phyloP scores from a whole-genome alignment of 2,888 invertebrate genomes.

The Drosophila yooni region DNA sequence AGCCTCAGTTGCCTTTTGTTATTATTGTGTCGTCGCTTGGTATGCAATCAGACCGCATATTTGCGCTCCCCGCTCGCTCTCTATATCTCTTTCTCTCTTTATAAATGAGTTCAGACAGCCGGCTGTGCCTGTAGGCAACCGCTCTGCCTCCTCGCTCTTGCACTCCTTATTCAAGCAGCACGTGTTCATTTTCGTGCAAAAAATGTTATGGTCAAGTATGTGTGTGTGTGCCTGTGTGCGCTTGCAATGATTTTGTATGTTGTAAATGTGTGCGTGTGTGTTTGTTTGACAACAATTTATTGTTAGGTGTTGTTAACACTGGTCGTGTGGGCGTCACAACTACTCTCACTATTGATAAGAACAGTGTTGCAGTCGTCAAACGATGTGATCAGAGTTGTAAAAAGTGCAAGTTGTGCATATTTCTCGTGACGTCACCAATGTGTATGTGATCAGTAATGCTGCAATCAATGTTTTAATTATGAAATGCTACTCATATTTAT shows the following conservation, averaged over 20 bases:
- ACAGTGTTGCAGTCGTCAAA: slow-evolving; percentile 7
- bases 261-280: slow-evolving; percentile 6
- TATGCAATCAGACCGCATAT: slow-evolving; percentile 58
- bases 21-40: slow-evolving; percentile 55
- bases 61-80: slow-evolving; percentile 4
- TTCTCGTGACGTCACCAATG: slow-evolving; percentile 10
- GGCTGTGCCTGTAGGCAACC: slow-evolving; percentile 57
- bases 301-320: slow-evolving; percentile 50
- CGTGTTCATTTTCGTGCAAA: slow-evolving; percentile 78
- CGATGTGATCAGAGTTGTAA: slow-evolving; percentile 11
- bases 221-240: slow-evolving; percentile 20
- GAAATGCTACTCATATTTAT: slow-evolving; percentile 15
- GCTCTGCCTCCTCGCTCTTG: slow-evolving; percentile 39
- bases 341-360: slow-evolving; percentile 35
- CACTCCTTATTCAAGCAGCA: slow-evolving; percentile 60
- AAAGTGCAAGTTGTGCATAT: slow-evolving; percentile 13
- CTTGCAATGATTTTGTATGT: slow-evolving; percentile 24
- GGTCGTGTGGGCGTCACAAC: slow-evolving; percentile 29
- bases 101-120: slow-evolving; percentile 34
- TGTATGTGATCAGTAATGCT: not conserved
- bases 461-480: slow-evolving; percentile 16
- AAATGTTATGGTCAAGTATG: slow-evolving; percentile 53
- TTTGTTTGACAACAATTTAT: slow-evolving; percentile 70
- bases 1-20: slow-evolving; percentile 59
- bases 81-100: not conserved